A percentile compares a stretch with the other conserved stretches of the same genome.
Conservation (phyloP, 2,888 invertebrate species). For the Pyrocoelia pectoralis region DNA sequence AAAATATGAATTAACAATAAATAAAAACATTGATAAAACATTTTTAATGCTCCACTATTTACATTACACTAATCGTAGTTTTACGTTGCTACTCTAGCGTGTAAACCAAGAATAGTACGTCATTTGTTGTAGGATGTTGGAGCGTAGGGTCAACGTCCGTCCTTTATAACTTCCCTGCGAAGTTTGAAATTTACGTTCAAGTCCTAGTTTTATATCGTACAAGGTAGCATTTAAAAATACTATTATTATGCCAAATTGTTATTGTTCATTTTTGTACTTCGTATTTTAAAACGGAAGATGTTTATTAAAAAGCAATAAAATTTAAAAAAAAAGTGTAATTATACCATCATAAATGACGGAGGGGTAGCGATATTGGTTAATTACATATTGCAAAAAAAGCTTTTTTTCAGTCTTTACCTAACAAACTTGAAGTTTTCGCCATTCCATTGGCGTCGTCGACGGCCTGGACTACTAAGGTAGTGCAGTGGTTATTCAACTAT, state of each 20-base stretch:
- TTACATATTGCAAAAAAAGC: not conserved
- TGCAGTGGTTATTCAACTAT: no score
- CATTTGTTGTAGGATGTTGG: constrained; percentile 51
- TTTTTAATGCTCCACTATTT: not conserved
- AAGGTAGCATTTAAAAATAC: constrained; percentile 13
- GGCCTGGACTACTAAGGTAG: no score
- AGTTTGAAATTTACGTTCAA: constrained; percentile 15
- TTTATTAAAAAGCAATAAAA: not conserved
- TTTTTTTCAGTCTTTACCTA: no score
- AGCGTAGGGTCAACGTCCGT: constrained; percentile 57
- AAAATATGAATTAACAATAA: not conserved
- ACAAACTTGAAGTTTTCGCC: no score
- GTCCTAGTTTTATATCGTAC: constrained; percentile 15
- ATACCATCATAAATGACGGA: not conserved
- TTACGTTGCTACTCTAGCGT: constrained; percentile 22
- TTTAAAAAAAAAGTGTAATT: not conserved
- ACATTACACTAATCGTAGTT: not conserved
- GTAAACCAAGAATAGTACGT: constrained; percentile 46
- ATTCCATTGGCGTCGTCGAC: no score
- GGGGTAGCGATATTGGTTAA: not conserved
- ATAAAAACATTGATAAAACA: not conserved
- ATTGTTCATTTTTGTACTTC: not conserved
- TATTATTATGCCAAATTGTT: constrained; percentile 3
- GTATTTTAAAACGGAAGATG: constrained; percentile 1
- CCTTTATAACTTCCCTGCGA: constrained; percentile 48